Conservation (phyloP, 2,113 vertebrate genomes). For the Sander vitreus region DNA sequence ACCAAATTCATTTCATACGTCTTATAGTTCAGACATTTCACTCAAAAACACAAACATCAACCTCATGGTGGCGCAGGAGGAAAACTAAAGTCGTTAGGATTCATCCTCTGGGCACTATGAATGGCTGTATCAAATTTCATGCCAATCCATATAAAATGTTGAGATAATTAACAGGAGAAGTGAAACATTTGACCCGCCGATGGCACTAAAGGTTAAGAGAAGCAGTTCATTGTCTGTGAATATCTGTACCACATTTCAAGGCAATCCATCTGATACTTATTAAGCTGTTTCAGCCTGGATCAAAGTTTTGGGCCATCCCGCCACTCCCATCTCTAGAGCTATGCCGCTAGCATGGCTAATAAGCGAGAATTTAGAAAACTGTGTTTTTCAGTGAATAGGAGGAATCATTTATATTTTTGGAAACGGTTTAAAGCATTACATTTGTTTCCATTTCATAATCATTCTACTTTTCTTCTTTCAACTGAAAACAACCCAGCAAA, state of each 20-base stretch:
- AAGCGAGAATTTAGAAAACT: neutral
- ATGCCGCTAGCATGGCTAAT: neutral
- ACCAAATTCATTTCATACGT: neutral
- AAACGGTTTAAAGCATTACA: neutral
- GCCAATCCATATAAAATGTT: no score
- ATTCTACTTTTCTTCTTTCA: constrained; percentile 3
- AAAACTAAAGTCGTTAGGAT: neutral
- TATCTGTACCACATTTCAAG: neutral
- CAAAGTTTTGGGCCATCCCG: neutral
- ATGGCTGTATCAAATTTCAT: neutral
- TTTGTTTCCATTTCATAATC: constrained; percentile 10
- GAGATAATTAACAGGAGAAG: neutral
- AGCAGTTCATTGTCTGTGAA: neutral
- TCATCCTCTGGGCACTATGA: neutral
- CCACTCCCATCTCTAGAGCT: neutral
- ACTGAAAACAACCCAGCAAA: constrained; percentile 9
- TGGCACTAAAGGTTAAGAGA: neutral
- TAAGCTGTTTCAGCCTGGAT: neutral
- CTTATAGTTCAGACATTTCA: neutral
- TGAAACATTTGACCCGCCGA: neutral
- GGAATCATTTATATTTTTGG: neutral
- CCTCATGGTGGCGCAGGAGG: neutral
- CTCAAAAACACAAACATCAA: neutral
- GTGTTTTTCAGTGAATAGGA: neutral
- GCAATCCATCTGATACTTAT: neutral